Conservation (phyloP, 23 tunicate species). For the Ascidia mentula region DNA sequence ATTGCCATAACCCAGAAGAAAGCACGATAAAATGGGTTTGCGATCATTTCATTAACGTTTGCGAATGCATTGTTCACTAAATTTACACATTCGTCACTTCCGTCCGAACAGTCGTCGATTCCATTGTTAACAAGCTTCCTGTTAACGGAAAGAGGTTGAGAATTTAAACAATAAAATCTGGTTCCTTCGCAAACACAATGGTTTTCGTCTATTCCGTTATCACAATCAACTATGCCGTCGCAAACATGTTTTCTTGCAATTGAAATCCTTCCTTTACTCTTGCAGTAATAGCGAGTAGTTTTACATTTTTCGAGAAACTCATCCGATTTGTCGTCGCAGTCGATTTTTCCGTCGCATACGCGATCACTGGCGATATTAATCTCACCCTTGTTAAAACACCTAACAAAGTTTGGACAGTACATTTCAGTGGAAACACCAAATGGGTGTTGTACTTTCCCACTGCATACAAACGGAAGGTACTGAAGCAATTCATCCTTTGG, state of each 20-base stretch:
- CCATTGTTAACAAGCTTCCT: background rate
- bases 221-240: background rate
- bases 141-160: background rate
- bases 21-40: background rate
- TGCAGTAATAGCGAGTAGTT: background rate
- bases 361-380: background rate
- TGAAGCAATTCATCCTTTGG: too few species aligned
- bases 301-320: background rate
- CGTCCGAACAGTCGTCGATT: background rate
- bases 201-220: background rate
- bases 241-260: background rate
- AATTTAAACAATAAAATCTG: background rate
- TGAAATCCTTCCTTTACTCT: background rate
- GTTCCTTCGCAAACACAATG: background rate
- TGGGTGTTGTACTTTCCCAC: too few species aligned
- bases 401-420: background rate
- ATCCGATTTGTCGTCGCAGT: slow-evolving; percentile 13
- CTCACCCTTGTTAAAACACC: background rate
- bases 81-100: slow-evolving; percentile 1
- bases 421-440: too few species aligned
- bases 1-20: background rate
- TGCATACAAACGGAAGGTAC: too few species aligned
- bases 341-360: slow-evolving; percentile 5
- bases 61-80: background rate
- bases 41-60: background rate